These are phyloP conservation scores for Drosophila erecta DNA, from an alignment of 1,140 invertebrate genomes.

Conservation along the genomic window DNA sequence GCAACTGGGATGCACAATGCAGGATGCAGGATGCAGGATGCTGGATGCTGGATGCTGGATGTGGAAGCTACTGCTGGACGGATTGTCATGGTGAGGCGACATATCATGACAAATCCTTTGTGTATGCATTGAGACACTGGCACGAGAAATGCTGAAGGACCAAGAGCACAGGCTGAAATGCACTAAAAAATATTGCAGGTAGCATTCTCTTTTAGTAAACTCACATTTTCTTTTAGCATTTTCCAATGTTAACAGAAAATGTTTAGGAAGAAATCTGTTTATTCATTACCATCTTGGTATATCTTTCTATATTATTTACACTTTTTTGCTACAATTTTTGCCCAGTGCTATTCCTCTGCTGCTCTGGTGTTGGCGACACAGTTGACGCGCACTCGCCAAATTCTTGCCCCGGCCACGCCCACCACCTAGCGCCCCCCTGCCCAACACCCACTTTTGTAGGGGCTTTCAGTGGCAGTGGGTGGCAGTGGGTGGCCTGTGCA, in stretches of 20 bases:
- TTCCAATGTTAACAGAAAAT: no score
- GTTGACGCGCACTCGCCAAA: conserved; percentile 66
- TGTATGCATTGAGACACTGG: conserved; percentile 24
- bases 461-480: background rate
- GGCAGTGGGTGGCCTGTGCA: conserved; percentile 1
- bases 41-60: conserved; percentile 2
- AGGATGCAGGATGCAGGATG: background rate
- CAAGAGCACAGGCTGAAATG: conserved; percentile 9
- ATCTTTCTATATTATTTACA: background rate
- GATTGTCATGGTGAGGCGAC: conserved; percentile 44
- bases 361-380: conserved; percentile 56
- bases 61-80: conserved; percentile 14
- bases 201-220: no score
- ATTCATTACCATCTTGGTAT: no score
- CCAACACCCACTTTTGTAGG: background rate
- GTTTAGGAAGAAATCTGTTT: no score
- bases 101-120: conserved; percentile 62
- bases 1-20: background rate
- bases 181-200: background rate
- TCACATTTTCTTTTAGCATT: no score
- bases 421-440: background rate
- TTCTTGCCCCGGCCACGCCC: conserved; percentile 25
- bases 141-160: conserved; percentile 4
- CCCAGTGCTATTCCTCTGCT: conserved; percentile 3
- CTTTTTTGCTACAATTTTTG: background rate